A percentile compares a stretch with the other conserved stretches of the same genome.
phyloP scores from a whole-genome alignment of 2,113 vertebrate genomes.

The Tetraodon nigroviridis region DNA sequence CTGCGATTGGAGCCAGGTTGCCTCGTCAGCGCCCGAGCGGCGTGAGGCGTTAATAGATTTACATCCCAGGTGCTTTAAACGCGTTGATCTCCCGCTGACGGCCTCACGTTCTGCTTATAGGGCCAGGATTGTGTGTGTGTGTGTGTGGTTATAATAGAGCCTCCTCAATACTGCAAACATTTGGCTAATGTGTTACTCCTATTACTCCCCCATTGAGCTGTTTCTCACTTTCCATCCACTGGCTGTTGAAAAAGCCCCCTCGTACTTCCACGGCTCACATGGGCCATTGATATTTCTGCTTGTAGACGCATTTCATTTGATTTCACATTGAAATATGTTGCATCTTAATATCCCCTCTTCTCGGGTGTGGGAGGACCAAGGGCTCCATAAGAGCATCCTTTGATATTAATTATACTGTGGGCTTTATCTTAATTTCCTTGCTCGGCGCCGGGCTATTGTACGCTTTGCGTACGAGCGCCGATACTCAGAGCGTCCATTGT shows the following conservation, averaged over 20 bases:
- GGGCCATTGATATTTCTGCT: slow-evolving; percentile 63
- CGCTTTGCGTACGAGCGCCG: slow-evolving; percentile 20
- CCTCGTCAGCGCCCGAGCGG: slow-evolving; percentile 18
- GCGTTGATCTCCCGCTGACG: slow-evolving; percentile 63
- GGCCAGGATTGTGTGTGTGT: slow-evolving; percentile 8
- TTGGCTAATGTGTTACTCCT: slow-evolving; percentile 63
- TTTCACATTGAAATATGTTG: slow-evolving; percentile 50
- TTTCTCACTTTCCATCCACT: slow-evolving; percentile 58
- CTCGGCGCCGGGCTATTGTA: slow-evolving; percentile 12
- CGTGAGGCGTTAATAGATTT: slow-evolving; percentile 61
- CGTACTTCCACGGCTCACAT: slow-evolving; percentile 51
- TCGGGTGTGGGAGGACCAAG: slow-evolving; percentile 27
- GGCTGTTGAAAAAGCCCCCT: slow-evolving; percentile 34
- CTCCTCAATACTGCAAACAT: slow-evolving; percentile 59
- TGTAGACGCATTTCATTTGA: slow-evolving; percentile 54
- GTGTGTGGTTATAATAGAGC: slow-evolving; percentile 42
- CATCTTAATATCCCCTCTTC: slow-evolving; percentile 50
- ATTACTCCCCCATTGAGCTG: slow-evolving; percentile 56
- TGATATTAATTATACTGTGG: slow-evolving; percentile 51
- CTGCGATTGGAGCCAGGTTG: slow-evolving; percentile 4
- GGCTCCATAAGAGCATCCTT: slow-evolving; percentile 39
- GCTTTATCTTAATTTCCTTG: slow-evolving; percentile 33
- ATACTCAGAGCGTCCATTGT: slow-evolving; percentile 22
- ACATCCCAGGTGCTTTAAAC: slow-evolving; percentile 52
- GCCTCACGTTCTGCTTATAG: slow-evolving; percentile 51